phyloP scores from a whole-genome alignment of 2,888 invertebrate genomes.

The Idaea aversata region DNA sequence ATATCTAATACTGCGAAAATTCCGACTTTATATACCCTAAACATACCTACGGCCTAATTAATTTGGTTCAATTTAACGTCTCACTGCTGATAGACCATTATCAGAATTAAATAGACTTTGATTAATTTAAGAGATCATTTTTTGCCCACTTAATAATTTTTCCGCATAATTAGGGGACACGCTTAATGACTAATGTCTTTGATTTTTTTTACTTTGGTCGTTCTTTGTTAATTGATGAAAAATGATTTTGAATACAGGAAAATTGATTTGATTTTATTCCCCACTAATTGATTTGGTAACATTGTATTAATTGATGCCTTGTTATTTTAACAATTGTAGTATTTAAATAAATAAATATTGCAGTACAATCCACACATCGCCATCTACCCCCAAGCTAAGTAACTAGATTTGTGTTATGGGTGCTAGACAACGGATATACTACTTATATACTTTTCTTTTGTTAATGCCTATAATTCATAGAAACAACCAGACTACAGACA shows the following conservation, averaged over 20 bases:
- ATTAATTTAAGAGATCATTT: conserved; percentile 32
- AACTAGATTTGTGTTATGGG: no score
- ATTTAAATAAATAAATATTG: conserved; percentile 5
- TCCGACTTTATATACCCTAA: conserved; percentile 51
- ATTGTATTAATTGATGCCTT: neutral
- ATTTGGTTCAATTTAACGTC: conserved; percentile 46
- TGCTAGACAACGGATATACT: no score
- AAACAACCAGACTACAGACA: no score
- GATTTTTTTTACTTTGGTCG: conserved; percentile 3
- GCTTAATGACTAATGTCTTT: conserved; percentile 20
- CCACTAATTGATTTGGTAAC: neutral
- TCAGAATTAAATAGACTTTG: conserved; percentile 32
- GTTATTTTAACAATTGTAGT: neutral
- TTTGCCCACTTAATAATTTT: conserved; percentile 34
- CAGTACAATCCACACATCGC: no score
- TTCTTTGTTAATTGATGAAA: conserved; percentile 2
- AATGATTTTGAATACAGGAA: neutral
- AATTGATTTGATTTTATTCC: neutral
- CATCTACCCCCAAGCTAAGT: no score
- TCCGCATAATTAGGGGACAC: conserved; percentile 26
- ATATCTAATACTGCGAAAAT: conserved; percentile 53
- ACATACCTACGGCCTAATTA: conserved; percentile 47
- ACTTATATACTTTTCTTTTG: no score
- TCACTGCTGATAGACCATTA: conserved; percentile 32
- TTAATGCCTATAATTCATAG: no score